Evolutionary conservation across 37 sponge, comb jelly and placozoan species (phyloP).

Genomic region (Cliona cf. orientalis): DNA sequence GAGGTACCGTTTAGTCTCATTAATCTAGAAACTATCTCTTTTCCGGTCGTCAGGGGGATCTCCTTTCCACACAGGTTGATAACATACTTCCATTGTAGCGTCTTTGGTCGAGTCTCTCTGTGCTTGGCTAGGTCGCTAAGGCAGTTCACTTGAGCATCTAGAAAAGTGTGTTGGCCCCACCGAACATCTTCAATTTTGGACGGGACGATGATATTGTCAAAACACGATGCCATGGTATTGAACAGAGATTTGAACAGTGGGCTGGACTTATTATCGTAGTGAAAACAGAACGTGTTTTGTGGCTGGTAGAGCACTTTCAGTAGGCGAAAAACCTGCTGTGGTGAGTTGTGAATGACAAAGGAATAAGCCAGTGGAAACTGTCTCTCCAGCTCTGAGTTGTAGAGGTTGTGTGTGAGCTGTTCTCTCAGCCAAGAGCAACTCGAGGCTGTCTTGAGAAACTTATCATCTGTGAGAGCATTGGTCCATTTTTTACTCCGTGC

Average conservation of each 20-base stretch:
- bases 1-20: constrained; percentile 30
- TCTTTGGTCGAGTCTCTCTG: background rate
- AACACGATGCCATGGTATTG: constrained; percentile 11
- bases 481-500: background rate
- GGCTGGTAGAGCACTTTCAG: constrained; percentile 39
- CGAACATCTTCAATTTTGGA: constrained; percentile 10
- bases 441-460: background rate
- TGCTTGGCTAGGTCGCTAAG: constrained; percentile 10
- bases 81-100: constrained; percentile 46
- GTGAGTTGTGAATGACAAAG: constrained; percentile 13
- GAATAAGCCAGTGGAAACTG: constrained; percentile 29
- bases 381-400: constrained; percentile 20
- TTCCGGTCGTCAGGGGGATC: constrained; percentile 55
- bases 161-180: constrained; percentile 14
- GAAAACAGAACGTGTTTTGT: constrained; percentile 48
- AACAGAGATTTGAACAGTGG: background rate
- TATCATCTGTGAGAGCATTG: background rate
- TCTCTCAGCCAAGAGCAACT: constrained; percentile 15
- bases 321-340: constrained; percentile 32
- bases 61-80: constrained; percentile 68
- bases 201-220: constrained; percentile 29
- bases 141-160: constrained; percentile 50
- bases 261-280: constrained; percentile 28
- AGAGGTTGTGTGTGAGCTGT: constrained; percentile 24
- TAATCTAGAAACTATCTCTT: constrained; percentile 50